phyloP scores from a whole-genome alignment of 2,113 vertebrate species.

The Syrmaticus mikado region DNA sequence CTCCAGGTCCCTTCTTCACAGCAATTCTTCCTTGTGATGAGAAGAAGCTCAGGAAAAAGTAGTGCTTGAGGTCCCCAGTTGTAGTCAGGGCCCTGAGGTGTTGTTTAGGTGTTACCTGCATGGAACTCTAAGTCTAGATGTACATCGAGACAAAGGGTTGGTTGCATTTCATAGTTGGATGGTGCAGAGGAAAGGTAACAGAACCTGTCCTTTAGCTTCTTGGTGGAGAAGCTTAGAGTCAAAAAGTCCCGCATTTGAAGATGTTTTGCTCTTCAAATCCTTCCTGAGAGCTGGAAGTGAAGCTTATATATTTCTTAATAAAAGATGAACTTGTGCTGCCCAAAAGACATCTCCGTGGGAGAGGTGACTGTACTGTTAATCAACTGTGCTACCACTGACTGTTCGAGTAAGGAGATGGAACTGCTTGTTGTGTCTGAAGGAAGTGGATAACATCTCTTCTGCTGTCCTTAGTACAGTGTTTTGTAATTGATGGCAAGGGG shows the following conservation, averaged over 20 bases:
- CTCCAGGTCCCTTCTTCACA: background rate
- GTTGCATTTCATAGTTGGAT: too few relatives aligned
- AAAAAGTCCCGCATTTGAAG: background rate
- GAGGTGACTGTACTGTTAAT: background rate
- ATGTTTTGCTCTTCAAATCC: background rate
- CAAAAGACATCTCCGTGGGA: background rate
- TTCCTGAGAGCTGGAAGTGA: background rate
- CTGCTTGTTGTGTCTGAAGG: background rate
- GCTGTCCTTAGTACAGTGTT: background rate
- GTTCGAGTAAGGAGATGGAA: background rate
- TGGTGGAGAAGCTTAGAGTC: background rate
- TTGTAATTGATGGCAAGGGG: background rate
- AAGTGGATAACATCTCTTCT: background rate
- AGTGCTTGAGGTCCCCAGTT: background rate
- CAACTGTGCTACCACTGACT: background rate
- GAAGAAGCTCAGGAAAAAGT: background rate
- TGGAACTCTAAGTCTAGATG: background rate
- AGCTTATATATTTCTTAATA: background rate
- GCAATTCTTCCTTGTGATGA: background rate
- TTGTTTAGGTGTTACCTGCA: background rate
- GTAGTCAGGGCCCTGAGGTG: background rate
- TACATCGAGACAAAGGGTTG: background rate
- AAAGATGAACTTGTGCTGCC: background rate
- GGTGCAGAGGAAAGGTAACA: rapidly evolving
- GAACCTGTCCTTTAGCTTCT: background rate